Evolutionary conservation across 2,113 vertebrate genomes (phyloP).

Genomic region (Eptatretus burgeri): DNA sequence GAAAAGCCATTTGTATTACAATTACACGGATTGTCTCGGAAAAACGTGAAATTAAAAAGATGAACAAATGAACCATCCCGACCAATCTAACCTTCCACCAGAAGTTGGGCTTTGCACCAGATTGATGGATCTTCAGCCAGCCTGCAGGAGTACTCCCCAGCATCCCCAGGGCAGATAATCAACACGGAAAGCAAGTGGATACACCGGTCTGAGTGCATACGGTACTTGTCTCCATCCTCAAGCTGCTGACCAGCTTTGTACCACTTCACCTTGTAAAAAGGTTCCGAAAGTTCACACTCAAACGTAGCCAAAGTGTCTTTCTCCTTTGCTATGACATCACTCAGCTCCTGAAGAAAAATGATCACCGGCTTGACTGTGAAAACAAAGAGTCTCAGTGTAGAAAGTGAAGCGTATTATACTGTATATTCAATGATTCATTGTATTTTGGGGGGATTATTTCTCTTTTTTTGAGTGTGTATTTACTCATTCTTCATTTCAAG

Average conservation of each 20-base stretch:
- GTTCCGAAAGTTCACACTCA: constrained; percentile 89
- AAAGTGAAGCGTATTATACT: not conserved
- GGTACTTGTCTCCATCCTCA: constrained; percentile 64
- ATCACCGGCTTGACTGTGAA: constrained; percentile 40
- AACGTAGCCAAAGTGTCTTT: constrained; percentile 76
- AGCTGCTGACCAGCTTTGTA: constrained; percentile 46
- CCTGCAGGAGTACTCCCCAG: constrained; percentile 47
- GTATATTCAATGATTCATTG: no score
- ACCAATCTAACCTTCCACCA: constrained; percentile 44
- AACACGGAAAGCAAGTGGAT: constrained; percentile 75
- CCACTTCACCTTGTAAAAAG: constrained; percentile 89
- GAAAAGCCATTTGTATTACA: no score
- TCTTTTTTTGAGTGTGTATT: no score
- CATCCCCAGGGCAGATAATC: constrained; percentile 34
- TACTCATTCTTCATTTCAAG: no score
- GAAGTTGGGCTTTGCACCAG: constrained; percentile 45
- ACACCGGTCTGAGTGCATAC: constrained; percentile 87
- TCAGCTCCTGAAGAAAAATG: constrained; percentile 41
- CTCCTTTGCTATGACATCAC: constrained; percentile 44
- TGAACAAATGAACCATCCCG: no score
- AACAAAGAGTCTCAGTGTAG: not conserved
- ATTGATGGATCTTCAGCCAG: constrained; percentile 38
- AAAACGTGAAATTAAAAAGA: no score
- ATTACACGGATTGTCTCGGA: no score
- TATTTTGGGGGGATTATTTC: no score